A percentile compares a stretch with the other conserved stretches of the same genome.
phyloP scores from a whole-genome alignment of 92 coral and sea anemone genomes.

The Galaxea fascicularis region DNA sequence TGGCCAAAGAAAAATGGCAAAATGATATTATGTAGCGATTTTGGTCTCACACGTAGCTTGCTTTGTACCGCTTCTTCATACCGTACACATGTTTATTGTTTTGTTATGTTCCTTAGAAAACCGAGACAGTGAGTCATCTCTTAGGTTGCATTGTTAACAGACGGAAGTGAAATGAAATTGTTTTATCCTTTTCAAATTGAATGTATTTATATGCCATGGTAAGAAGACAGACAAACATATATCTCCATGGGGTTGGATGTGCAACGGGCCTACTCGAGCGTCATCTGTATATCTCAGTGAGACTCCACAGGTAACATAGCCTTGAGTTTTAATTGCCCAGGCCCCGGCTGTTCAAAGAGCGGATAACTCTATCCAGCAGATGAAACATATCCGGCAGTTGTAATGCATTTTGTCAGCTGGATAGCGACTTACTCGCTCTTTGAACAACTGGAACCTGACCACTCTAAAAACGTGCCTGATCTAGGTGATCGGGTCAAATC shows the following conservation, averaged over 20 bases:
- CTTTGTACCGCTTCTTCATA: background rate
- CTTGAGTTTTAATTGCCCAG: background rate
- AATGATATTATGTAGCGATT: constrained; percentile 55
- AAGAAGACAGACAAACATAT: background rate
- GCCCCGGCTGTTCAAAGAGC: too few relatives aligned
- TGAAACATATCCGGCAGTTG: too few relatives aligned
- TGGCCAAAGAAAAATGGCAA: constrained; percentile 66
- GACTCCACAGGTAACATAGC: constrained; percentile 25
- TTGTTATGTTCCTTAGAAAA: constrained; percentile 6
- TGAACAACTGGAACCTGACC: too few relatives aligned
- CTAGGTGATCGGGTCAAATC: too few relatives aligned
- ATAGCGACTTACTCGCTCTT: too few relatives aligned
- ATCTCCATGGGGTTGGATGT: background rate
- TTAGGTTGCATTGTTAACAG: background rate
- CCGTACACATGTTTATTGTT: background rate
- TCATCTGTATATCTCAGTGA: background rate
- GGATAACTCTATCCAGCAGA: too few relatives aligned
- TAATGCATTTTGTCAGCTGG: too few relatives aligned
- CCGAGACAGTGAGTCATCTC: background rate
- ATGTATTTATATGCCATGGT: background rate
- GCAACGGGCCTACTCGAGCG: background rate
- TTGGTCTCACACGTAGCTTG: constrained; percentile 6
- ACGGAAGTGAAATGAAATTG: background rate
- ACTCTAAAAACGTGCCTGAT: too few relatives aligned
- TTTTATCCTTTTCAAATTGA: constrained; percentile 1